phyloP scores from a whole-genome alignment of 2,888 invertebrate species.

The Miltochrista miniata region DNA sequence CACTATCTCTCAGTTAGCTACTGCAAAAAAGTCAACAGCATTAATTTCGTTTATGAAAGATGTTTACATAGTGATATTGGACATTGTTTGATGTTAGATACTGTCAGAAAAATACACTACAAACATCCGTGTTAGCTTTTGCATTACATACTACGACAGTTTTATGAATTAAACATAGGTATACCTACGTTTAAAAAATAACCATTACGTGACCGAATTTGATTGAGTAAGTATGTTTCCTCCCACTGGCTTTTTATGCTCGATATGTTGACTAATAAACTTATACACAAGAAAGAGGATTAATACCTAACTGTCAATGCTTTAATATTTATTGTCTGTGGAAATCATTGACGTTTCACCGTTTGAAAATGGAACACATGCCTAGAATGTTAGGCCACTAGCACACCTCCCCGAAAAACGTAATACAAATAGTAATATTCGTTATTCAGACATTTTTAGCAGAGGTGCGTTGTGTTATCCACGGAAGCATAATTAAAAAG shows the following conservation, averaged over 20 bases:
- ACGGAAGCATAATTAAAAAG: no score
- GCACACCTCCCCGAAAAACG: no score
- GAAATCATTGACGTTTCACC: constrained; percentile 13
- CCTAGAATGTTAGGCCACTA: no score
- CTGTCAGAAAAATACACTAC: not conserved
- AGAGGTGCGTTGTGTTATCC: no score
- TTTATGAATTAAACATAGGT: not conserved
- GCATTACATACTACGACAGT: not conserved
- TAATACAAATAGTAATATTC: no score
- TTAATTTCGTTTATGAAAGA: no score
- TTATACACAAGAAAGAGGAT: constrained; percentile 14
- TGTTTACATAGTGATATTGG: no score
- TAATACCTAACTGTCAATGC: constrained; percentile 11
- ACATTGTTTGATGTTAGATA: no score
- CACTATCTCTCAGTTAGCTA: no score
- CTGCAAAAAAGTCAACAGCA: no score
- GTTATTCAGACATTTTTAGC: no score
- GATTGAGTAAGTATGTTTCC: constrained; percentile 6
- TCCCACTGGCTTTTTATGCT: constrained; percentile 34
- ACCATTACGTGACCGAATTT: constrained; percentile 13
- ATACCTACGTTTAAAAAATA: not conserved
- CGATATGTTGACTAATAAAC: constrained; percentile 9
- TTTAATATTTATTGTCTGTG: constrained; percentile 27
- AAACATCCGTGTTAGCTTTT: not conserved
- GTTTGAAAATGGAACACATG: constrained; percentile 12